These are phyloP conservation scores for Melinopterus prodromus DNA, from an alignment of 2,888 invertebrate genomes.

Conservation along the genomic window DNA sequence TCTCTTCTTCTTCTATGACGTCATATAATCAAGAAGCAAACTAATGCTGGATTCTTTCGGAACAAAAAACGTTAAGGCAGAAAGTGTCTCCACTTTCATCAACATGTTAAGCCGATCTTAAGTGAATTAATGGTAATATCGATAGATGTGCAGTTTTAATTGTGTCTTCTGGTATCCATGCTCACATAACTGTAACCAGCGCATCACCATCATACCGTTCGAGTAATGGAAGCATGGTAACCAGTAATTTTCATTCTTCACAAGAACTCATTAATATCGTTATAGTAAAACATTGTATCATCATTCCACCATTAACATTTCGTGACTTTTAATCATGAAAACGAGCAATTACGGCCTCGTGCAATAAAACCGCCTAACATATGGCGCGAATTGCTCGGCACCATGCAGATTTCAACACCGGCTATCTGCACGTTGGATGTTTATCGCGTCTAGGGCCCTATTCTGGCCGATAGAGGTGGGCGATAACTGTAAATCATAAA, in stretches of 20 bases:
- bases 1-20: no score
- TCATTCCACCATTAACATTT: background rate
- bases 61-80: no score
- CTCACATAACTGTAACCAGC: background rate
- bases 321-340: background rate
- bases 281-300: constrained; percentile 4
- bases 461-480: background rate
- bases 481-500: constrained; percentile 4
- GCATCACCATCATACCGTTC: background rate
- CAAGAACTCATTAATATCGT: background rate
- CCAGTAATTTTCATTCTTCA: background rate
- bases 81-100: no score
- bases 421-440: background rate
- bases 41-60: no score
- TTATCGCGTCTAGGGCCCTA: background rate
- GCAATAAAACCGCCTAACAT: background rate
- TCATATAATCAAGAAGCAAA: no score
- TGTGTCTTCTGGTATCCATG: background rate
- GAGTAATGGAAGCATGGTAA: background rate
- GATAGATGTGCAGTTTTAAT: background rate
- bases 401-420: constrained; percentile 4
- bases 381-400: background rate
- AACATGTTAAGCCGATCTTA: no score
- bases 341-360: background rate
- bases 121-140: background rate